These are phyloP conservation scores for Drosophila rhopaloa DNA, from an alignment of 1,140 invertebrate genomes.

Conservation along the genomic window DNA sequence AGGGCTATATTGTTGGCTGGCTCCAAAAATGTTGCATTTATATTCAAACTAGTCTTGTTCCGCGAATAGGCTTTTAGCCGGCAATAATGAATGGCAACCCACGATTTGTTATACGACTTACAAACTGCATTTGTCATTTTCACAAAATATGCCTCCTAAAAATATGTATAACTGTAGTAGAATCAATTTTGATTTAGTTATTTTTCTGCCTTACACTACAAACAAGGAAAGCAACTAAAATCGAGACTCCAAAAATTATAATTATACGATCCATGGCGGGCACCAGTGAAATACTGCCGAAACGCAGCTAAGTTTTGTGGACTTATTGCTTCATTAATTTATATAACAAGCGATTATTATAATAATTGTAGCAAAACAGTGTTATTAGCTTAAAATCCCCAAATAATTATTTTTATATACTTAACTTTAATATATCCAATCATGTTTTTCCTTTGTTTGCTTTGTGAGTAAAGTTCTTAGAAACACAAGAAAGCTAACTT, in stretches of 20 bases:
- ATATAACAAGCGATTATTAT: too few species aligned
- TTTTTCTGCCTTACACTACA: neutral
- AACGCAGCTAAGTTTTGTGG: neutral
- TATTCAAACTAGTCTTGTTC: slow-evolving; percentile 35
- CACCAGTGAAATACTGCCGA: neutral
- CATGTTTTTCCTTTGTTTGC: neutral
- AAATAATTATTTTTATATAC: neutral
- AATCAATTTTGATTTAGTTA: too few species aligned
- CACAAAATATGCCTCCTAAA: neutral
- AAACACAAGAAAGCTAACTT: too few species aligned
- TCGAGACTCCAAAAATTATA: neutral
- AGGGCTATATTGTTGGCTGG: slow-evolving; percentile 40
- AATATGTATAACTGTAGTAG: neutral
- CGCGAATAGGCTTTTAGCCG: too few species aligned
- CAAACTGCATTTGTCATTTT: slow-evolving; percentile 43
- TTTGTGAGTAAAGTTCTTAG: too few species aligned
- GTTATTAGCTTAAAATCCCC: neutral
- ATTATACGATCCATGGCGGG: slow-evolving; percentile 1
- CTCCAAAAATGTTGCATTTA: slow-evolving; percentile 19
- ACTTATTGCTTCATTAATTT: neutral
- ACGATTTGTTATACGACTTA: slow-evolving; percentile 29
- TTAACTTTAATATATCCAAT: too few species aligned
- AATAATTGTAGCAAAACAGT: neutral
- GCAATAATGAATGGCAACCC: too few species aligned
- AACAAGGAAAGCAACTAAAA: neutral